A percentile compares a stretch with the other conserved stretches of the same genome.
phyloP scores from a whole-genome alignment of 2,888 invertebrate genomes.

The Volucella inanis region DNA sequence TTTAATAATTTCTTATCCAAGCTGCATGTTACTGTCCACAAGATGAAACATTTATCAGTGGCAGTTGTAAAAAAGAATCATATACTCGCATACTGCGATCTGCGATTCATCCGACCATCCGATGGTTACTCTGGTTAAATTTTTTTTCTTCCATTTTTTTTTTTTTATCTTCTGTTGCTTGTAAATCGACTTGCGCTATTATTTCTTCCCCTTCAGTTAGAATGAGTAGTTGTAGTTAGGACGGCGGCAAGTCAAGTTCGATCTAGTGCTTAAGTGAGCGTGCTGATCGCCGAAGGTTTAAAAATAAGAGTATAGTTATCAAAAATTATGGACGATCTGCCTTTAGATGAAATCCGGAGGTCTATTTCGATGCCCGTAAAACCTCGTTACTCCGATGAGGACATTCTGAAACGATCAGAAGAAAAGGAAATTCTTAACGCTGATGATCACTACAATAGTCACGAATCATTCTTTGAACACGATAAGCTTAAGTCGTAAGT shows the following conservation, averaged over 20 bases:
- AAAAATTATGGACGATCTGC: slow-evolving; percentile 45
- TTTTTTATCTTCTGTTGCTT: slow-evolving; percentile 55
- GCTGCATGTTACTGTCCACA: slow-evolving; percentile 57
- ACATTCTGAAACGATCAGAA: slow-evolving; percentile 79
- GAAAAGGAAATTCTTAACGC: slow-evolving; percentile 80
- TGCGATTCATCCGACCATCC: slow-evolving; percentile 37
- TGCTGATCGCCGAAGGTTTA: neutral
- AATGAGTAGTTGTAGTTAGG: slow-evolving; percentile 52
- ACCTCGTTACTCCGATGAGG: slow-evolving; percentile 79
- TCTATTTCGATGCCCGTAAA: slow-evolving; percentile 82
- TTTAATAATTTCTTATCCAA: slow-evolving; percentile 57
- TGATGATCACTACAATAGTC: slow-evolving; percentile 59
- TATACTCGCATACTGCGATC: slow-evolving; percentile 34
- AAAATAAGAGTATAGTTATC: neutral
- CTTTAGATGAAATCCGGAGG: slow-evolving; percentile 77
- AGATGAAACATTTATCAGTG: slow-evolving; percentile 64
- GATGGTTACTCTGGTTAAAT: slow-evolving; percentile 25
- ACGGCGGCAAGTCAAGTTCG: slow-evolving; percentile 46
- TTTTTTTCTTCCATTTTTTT: slow-evolving; percentile 4
- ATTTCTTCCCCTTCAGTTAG: slow-evolving; percentile 50
- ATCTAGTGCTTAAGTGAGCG: slow-evolving; percentile 6
- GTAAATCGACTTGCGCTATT: slow-evolving; percentile 28
- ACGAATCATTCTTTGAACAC: slow-evolving; percentile 53
- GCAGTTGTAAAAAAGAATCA: slow-evolving; percentile 47
- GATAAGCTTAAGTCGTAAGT: slow-evolving; percentile 53